Evolutionary conservation across 37 sponge, comb jelly and placozoan genomes (phyloP).

Genomic region (Halichondria panicea): DNA sequence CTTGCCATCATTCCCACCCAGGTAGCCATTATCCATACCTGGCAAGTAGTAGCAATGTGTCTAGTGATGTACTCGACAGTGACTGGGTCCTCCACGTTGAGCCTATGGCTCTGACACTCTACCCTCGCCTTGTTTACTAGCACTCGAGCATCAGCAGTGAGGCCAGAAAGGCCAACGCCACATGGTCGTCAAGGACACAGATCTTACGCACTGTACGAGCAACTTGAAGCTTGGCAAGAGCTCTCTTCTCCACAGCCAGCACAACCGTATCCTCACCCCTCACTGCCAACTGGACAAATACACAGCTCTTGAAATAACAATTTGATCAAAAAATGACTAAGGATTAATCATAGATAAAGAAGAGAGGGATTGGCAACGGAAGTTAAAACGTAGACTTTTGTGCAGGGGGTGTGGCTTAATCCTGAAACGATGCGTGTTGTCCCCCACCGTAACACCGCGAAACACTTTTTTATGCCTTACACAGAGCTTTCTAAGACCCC

Average conservation of each 20-base stretch:
- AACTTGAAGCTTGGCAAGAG: conserved; percentile 97
- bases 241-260: conserved; percentile 96
- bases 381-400: too few species aligned
- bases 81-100: conserved; percentile 96
- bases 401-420: too few species aligned
- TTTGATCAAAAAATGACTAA: too few species aligned
- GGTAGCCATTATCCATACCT: conserved; percentile 48
- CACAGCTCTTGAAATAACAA: too few species aligned
- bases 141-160: conserved; percentile 98
- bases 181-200: conserved; percentile 94
- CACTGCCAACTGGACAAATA: conserved; percentile 90
- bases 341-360: too few species aligned
- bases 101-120: conserved; percentile 96
- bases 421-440: too few species aligned
- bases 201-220: conserved; percentile 95
- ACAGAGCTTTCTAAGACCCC: too few species aligned
- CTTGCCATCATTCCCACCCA: neutral
- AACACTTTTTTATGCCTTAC: too few species aligned
- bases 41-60: conserved; percentile 87
- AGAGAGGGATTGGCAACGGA: too few species aligned
- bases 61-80: conserved; percentile 96
- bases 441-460: too few species aligned
- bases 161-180: conserved; percentile 96
- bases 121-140: conserved; percentile 93
- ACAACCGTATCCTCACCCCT: conserved; percentile 90